Conservation (phyloP, 2,888 invertebrate genomes). For the Heliconius erato region DNA sequence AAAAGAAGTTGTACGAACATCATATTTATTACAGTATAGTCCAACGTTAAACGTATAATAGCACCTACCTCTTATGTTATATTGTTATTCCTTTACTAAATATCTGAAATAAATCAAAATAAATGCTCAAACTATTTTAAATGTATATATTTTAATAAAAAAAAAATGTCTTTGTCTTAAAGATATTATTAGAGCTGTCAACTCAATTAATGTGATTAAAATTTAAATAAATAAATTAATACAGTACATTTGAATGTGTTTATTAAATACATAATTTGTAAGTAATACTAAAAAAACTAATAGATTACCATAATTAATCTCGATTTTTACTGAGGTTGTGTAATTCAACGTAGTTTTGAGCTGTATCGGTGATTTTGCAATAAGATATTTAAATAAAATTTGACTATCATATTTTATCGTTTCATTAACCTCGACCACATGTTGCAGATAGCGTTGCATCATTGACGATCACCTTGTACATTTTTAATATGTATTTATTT, state of each 20-base stretch:
- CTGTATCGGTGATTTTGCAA: constrained; percentile 34
- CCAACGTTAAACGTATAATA: background rate
- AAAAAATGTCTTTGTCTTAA: background rate
- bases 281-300: background rate
- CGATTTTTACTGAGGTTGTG: background rate
- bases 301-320: background rate
- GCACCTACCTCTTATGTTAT: constrained; percentile 26
- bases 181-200: background rate
- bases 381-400: constrained; percentile 60
- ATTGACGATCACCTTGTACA: constrained; percentile 36
- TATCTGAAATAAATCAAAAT: background rate
- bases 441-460: constrained; percentile 32
- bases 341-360: constrained; percentile 1
- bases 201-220: background rate
- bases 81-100: background rate
- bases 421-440: constrained; percentile 43
- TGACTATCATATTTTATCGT: constrained; percentile 40
- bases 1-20: background rate
- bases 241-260: background rate
- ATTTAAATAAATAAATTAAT: background rate
- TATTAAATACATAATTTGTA: background rate
- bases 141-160: background rate
- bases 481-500: constrained; percentile 12
- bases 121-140: background rate
- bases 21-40: constrained; percentile 4